Evolutionary conservation across 2,888 invertebrate genomes (phyloP).

Genomic region (Crematogaster levior): DNA sequence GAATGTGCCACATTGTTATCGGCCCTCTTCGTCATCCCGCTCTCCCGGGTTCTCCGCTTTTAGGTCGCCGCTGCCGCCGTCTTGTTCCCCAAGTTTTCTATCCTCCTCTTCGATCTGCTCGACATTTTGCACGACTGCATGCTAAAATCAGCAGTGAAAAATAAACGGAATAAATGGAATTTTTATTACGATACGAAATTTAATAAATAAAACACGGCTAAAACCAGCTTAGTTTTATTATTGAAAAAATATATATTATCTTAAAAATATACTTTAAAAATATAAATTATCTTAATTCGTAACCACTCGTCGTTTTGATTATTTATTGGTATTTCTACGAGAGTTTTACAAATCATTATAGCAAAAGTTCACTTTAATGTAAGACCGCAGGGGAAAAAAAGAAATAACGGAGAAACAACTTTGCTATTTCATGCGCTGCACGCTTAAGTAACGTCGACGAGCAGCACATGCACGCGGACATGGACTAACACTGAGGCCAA

Average conservation of each 20-base stretch:
- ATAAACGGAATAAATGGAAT: not conserved
- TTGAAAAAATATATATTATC: not conserved
- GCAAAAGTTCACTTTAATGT: not conserved
- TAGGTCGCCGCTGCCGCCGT: constrained; percentile 23
- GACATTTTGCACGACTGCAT: constrained; percentile 57
- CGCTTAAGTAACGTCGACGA: constrained; percentile 30
- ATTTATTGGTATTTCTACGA: not conserved
- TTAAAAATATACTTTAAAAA: too few species aligned
- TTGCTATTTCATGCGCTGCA: constrained; percentile 41
- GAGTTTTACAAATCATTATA: not conserved
- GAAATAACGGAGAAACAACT: constrained; percentile 47
- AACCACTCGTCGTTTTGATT: not conserved
- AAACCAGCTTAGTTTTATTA: not conserved
- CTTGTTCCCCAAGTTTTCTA: constrained; percentile 30
- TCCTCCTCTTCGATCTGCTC: constrained; percentile 31
- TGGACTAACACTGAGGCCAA: constrained; percentile 77
- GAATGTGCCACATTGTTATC: constrained; percentile 55
- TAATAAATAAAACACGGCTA: not conserved
- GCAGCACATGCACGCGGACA: constrained; percentile 54
- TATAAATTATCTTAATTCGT: too few species aligned
- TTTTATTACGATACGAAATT: not conserved
- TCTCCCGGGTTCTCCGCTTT: constrained; percentile 23
- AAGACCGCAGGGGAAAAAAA: not conserved
- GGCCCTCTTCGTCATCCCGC: constrained; percentile 47
- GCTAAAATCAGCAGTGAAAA: constrained; percentile 58